Conservation (phyloP, 2,113 vertebrate species). For the Pantherophis guttatus region DNA sequence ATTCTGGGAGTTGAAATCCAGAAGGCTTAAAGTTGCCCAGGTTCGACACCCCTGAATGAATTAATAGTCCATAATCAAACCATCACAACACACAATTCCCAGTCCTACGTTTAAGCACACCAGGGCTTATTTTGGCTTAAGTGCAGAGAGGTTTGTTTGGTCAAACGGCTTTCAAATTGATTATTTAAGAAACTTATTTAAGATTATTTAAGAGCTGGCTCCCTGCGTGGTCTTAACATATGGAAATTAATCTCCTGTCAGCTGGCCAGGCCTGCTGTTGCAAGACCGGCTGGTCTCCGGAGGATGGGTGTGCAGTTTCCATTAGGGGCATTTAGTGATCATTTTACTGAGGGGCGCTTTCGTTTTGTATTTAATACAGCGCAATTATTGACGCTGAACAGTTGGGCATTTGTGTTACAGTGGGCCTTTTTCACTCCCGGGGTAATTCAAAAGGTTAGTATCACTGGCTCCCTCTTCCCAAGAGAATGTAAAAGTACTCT, state of each 20-base stretch:
- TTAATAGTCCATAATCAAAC: background rate
- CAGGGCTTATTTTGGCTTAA: background rate
- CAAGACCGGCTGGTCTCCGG: background rate
- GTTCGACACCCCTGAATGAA: background rate
- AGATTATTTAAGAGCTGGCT: background rate
- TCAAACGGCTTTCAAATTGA: background rate
- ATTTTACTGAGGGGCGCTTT: background rate
- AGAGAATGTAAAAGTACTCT: background rate
- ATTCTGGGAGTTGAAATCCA: background rate
- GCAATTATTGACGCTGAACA: conserved; percentile 12
- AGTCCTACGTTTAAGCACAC: background rate
- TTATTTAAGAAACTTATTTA: background rate
- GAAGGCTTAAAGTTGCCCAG: background rate
- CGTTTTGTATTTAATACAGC: background rate
- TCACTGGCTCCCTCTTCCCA: background rate
- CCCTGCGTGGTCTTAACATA: background rate
- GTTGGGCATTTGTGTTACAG: conserved; percentile 8
- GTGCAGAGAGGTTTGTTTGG: background rate
- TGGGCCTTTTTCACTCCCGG: background rate
- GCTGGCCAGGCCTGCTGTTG: background rate
- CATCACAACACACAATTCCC: background rate
- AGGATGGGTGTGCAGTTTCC: background rate
- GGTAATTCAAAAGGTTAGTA: background rate
- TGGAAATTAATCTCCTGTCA: background rate
- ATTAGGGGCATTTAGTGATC: background rate